Conservation (phyloP, 2,888 invertebrate species). For the Protonemura montana region DNA sequence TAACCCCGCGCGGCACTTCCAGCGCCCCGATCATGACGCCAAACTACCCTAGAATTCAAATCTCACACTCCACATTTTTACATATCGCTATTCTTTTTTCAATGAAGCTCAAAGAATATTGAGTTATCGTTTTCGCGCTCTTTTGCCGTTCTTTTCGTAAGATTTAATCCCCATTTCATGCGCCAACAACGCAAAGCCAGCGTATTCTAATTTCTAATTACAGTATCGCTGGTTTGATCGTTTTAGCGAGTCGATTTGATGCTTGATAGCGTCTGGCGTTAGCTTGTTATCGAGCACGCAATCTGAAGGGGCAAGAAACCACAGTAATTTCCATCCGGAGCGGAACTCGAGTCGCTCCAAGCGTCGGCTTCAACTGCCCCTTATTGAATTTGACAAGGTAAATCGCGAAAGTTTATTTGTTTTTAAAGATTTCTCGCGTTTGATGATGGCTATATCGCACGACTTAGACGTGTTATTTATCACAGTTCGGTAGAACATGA, state of each 20-base stretch:
- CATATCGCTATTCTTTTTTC: neutral
- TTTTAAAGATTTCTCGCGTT: neutral
- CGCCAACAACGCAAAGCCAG: neutral
- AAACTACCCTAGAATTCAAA: neutral
- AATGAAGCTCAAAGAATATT: neutral
- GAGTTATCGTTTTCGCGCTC: neutral
- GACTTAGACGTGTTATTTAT: neutral
- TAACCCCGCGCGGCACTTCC: neutral
- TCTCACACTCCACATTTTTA: neutral
- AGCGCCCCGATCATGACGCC: neutral
- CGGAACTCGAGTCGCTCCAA: neutral
- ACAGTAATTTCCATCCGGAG: neutral
- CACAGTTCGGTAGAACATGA: neutral
- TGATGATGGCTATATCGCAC: conserved; percentile 4
- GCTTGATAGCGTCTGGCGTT: neutral
- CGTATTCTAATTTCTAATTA: conserved; percentile 4
- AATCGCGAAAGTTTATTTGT: neutral
- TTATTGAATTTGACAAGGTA: conserved; percentile 12
- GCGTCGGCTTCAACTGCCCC: neutral
- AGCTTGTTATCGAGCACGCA: neutral
- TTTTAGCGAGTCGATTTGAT: neutral
- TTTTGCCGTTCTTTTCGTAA: neutral
- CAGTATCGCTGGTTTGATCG: neutral
- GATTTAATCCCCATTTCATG: neutral
- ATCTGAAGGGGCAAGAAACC: neutral